Evolutionary conservation across 1,140 invertebrate species (phyloP).

Genomic region (Hormaphis cornu): DNA sequence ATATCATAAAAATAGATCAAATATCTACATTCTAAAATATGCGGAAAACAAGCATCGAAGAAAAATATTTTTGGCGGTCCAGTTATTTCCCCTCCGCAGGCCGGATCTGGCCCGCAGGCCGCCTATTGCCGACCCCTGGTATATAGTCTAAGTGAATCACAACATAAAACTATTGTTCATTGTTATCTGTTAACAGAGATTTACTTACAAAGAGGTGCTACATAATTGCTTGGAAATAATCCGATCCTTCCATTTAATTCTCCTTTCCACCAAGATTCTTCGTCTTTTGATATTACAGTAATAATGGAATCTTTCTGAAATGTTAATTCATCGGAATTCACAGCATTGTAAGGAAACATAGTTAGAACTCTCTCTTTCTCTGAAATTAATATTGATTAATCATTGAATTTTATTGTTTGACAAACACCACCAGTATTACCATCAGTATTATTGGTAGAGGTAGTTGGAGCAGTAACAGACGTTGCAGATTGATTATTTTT

Average conservation of each 20-base stretch:
- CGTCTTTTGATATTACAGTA: conserved; percentile 78
- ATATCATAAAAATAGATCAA: no score
- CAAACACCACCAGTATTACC: conserved; percentile 15
- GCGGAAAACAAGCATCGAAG: no score
- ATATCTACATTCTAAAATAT: no score
- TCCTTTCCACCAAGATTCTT: conserved; percentile 93
- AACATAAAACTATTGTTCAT: no score
- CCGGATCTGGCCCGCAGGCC: no score
- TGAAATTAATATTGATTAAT: conserved; percentile 44
- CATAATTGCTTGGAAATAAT: conserved; percentile 88
- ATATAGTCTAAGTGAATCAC: no score
- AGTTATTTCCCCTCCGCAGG: no score
- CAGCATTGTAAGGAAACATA: conserved; percentile 82
- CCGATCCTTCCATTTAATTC: conserved; percentile 78
- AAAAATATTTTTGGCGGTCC: no score
- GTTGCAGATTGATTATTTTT: conserved; percentile 6
- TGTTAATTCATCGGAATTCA: conserved; percentile 87
- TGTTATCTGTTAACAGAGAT: not conserved
- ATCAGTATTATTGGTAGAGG: not conserved
- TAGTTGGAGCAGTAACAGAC: not conserved
- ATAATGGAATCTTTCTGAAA: conserved; percentile 93
- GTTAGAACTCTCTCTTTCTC: conserved; percentile 86
- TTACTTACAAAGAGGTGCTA: conserved; percentile 57
- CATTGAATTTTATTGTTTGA: not conserved
- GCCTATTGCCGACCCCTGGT: no score